Percentiles rank a stretch among this genome's conserved stretches.
phyloP scores from a whole-genome alignment of 2,888 invertebrate genomes.

The Hyalella azteca region DNA sequence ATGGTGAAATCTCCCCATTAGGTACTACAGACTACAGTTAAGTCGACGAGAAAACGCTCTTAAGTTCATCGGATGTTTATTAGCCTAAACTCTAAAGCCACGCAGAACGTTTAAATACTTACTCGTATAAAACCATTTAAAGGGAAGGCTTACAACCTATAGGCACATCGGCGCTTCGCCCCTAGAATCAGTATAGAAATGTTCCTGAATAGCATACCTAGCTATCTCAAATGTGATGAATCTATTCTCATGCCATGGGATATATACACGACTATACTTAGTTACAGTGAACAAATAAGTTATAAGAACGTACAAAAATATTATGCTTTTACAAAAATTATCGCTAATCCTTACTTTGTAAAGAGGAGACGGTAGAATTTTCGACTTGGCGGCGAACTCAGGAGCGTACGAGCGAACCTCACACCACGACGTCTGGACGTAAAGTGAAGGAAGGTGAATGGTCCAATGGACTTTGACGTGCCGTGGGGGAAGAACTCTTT shows the following conservation, averaged over 20 bases:
- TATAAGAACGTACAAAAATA: not conserved
- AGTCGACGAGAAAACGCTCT: too few relatives aligned
- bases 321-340: not conserved
- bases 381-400: not conserved
- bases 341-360: not conserved
- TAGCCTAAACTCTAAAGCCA: too few relatives aligned
- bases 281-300: not conserved
- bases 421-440: not conserved
- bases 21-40: too few relatives aligned
- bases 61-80: too few relatives aligned
- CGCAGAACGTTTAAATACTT: too few relatives aligned
- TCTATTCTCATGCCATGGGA: not conserved
- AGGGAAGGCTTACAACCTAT: too few relatives aligned
- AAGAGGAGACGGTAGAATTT: not conserved
- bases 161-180: too few relatives aligned
- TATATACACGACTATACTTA: not conserved
- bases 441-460: constrained; percentile 28
- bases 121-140: too few relatives aligned
- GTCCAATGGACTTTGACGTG: not conserved
- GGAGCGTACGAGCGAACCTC: not conserved
- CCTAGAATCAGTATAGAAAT: too few relatives aligned
- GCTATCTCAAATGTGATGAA: too few relatives aligned
- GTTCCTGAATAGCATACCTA: too few relatives aligned
- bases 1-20: too few relatives aligned
- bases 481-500: not conserved